Percentiles rank a stretch among this genome's conserved stretches.
Conservation (phyloP, 2,797 vertebrate genomes). For the Sylvilagus floridanus region DNA sequence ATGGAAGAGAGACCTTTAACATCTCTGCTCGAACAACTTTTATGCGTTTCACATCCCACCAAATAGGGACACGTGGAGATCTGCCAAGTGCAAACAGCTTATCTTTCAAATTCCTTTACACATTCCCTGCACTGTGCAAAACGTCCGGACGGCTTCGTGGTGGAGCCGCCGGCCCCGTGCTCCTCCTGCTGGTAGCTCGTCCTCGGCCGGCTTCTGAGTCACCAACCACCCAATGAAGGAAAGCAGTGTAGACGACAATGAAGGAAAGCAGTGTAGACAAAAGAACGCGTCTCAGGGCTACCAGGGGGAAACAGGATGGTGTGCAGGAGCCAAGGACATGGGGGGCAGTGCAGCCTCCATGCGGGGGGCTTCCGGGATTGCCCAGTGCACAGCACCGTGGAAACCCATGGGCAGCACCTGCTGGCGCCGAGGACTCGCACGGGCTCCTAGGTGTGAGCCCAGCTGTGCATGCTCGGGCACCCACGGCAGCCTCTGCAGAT, state of each 20-base stretch:
- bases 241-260: neutral
- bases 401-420: too few relatives aligned
- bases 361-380: too few relatives aligned
- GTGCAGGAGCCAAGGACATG: neutral
- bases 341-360: rapidly evolving
- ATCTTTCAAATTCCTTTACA: conserved; percentile 87
- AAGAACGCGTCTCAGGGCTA: neutral
- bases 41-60: conserved; percentile 80
- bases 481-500: too few relatives aligned
- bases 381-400: too few relatives aligned
- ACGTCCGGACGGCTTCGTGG: conserved; percentile 84
- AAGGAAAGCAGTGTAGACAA: neutral
- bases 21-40: conserved; percentile 30
- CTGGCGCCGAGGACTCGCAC: too few relatives aligned
- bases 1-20: conserved; percentile 3
- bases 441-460: too few relatives aligned
- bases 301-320: neutral
- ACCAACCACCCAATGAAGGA: neutral
- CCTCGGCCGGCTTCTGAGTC: conserved; percentile 33
- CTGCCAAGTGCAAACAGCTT: conserved; percentile 84
- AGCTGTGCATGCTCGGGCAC: too few relatives aligned
- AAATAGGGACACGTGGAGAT: conserved; percentile 85
- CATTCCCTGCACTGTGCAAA: conserved; percentile 84
- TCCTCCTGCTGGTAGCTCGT: conserved; percentile 26
- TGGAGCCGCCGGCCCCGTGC: conserved; percentile 67